Conservation (phyloP, 1,140 invertebrate genomes). For the Parasteatoda tepidariorum region DNA sequence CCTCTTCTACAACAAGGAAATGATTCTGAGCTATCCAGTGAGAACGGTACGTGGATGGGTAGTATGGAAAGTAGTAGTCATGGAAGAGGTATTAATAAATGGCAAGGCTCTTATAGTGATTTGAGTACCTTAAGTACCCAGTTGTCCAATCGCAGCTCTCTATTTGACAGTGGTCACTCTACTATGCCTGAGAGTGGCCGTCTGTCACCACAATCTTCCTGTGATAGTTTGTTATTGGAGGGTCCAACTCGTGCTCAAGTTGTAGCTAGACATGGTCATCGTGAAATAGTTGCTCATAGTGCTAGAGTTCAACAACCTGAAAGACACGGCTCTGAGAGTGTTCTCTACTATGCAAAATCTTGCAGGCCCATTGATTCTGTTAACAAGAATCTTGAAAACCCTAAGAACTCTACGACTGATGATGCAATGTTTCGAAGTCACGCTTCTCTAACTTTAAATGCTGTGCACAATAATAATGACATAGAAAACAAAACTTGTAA, state of each 20-base stretch:
- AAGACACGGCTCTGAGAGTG: conserved; percentile 83
- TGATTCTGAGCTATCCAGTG: conserved; percentile 51
- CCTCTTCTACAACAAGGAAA: conserved; percentile 72
- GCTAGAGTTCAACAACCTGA: conserved; percentile 83
- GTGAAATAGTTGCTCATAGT: conserved; percentile 77
- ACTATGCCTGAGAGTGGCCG: conserved; percentile 63
- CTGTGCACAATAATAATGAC: background rate
- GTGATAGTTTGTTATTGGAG: conserved; percentile 67
- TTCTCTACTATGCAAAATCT: conserved; percentile 73
- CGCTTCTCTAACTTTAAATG: conserved; percentile 36
- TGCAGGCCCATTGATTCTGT: background rate
- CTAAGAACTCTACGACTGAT: background rate
- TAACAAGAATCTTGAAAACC: background rate
- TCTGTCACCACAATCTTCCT: conserved; percentile 62
- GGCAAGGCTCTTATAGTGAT: conserved; percentile 83
- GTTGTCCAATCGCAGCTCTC: conserved; percentile 61
- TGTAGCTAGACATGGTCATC: conserved; percentile 62
- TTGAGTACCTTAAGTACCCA: conserved; percentile 71
- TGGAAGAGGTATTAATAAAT: conserved; percentile 84
- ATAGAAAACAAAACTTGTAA: background rate
- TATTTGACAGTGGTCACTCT: conserved; percentile 63
- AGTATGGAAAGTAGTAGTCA: conserved; percentile 75
- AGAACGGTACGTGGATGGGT: conserved; percentile 60
- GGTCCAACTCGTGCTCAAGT: conserved; percentile 65
- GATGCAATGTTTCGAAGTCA: conserved; percentile 36